Base-by-base conservation (phyloP, 2,797 vertebrate species). In the Pantherophis alleghaniensis region DNA sequence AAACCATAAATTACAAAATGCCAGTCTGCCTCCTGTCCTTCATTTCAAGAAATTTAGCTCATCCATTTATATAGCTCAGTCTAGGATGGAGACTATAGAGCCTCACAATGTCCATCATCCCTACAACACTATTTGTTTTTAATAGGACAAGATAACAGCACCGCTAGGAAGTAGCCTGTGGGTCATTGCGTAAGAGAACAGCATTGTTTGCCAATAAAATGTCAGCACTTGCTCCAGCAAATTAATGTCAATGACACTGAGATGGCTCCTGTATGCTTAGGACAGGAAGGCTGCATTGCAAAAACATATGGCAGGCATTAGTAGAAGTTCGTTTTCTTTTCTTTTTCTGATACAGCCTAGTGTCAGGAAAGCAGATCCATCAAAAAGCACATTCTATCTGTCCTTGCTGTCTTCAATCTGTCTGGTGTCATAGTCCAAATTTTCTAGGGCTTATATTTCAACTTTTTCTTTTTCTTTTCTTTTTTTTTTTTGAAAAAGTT, bases 221-320 rank as follows among this genome's bases (percentile, higher is more conserved):
- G 90, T 91, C 74, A 89, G 60, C 69, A 89, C 53, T 92, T 91
- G 20, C 69, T 60, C 22, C 22, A 26, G 51, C 55, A 4, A 0
- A 91, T 91, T 89, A 87, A 93, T 88, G 87, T 89, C 87, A 63
- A 79, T 86, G 92, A 83, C 63, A 92, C 79, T 32, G 56, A 92
- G 92, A 47, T 32, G 86, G 79, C 26, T 79, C 55, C 26, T 57
- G 26, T 92, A 26, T 86, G 55, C 86, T 13, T 86, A 42, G 9
- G 53, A 89, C 14, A 88, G 26, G 5, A 91, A 88, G 55, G 24
- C 0, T 0, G 0, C 0, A 56, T 0, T 9, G 47, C 86, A 66
- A 60, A 28, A 63, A 11, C 22, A 90, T 57, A 86, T 89, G 37
- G 47, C 0, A 10, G 10, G 63, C 51, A 28, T 18, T 20, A 24